Percentiles rank a stretch among this genome's conserved stretches.
Evolutionary conservation across 2,113 vertebrate species (phyloP).

Genomic region (Orthonyx spaldingii): DNA sequence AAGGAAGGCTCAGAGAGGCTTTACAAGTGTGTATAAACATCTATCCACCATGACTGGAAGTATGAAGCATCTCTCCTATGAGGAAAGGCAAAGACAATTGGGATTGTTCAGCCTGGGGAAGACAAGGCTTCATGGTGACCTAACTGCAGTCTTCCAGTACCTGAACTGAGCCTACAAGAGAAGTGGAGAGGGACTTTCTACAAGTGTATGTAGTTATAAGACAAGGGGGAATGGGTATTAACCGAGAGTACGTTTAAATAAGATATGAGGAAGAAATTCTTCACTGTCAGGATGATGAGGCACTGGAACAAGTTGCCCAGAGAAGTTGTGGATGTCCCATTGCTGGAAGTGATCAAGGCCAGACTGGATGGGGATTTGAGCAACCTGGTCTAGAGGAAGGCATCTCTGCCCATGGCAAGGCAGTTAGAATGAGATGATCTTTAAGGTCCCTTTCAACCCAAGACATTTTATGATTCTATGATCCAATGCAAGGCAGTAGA

Average conservation of each 20-base stretch:
- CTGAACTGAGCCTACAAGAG: not conserved
- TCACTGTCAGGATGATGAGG: not conserved
- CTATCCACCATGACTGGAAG: not conserved
- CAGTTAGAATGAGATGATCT: not conserved
- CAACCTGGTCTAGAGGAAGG: not conserved
- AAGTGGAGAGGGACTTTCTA: not conserved
- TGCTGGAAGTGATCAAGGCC: not conserved
- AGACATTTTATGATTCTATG: not conserved
- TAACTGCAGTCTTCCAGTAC: not conserved
- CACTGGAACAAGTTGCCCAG: not conserved
- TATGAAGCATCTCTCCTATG: not conserved
- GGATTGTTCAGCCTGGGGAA: not conserved
- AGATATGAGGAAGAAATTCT: not conserved
- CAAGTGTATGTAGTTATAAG: not conserved
- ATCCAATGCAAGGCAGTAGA: not conserved
- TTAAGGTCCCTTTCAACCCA: not conserved
- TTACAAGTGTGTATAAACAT: not conserved
- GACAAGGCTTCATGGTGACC: not conserved
- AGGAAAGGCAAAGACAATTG: not conserved
- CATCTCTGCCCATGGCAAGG: not conserved
- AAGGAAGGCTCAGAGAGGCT: not conserved
- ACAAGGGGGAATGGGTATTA: not conserved
- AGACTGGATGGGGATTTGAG: not conserved
- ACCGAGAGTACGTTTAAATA: not conserved
- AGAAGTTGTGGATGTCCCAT: not conserved